phyloP scores from a whole-genome alignment of 2,888 invertebrate genomes.

The Tolmerus cingulatus region DNA sequence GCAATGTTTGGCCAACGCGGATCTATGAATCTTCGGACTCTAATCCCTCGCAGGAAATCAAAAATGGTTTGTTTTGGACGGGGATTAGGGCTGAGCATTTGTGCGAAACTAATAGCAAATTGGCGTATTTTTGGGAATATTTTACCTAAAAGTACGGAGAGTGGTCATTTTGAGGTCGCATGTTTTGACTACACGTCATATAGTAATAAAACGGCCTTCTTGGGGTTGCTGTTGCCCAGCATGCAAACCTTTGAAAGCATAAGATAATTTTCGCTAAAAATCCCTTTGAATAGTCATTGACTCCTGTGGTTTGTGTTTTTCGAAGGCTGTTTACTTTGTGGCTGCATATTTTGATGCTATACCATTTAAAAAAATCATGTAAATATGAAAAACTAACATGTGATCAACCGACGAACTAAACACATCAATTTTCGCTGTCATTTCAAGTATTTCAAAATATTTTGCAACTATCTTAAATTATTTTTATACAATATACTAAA shows the following conservation, averaged over 20 bases:
- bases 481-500: no score
- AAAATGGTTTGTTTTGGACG: background rate
- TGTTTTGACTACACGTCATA: conserved; percentile 19
- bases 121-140: background rate
- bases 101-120: background rate
- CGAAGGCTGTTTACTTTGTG: background rate
- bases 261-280: background rate
- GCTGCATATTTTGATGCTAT: background rate
- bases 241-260: background rate
- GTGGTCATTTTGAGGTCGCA: conserved; percentile 5
- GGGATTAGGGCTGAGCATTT: background rate
- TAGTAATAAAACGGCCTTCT: background rate
- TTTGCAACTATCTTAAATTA: no score
- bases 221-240: background rate
- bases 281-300: background rate
- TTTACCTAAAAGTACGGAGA: background rate
- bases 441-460: no score
- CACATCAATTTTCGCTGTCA: no score
- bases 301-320: background rate
- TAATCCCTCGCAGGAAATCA: background rate
- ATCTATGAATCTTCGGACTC: background rate
- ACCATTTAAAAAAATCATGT: background rate
- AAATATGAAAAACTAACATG: background rate
- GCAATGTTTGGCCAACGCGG: background rate
- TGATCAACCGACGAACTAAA: no score